Base-by-base conservation (phyloP, 2,888 invertebrate species). In the Sphaerophoria taeniata region DNA sequence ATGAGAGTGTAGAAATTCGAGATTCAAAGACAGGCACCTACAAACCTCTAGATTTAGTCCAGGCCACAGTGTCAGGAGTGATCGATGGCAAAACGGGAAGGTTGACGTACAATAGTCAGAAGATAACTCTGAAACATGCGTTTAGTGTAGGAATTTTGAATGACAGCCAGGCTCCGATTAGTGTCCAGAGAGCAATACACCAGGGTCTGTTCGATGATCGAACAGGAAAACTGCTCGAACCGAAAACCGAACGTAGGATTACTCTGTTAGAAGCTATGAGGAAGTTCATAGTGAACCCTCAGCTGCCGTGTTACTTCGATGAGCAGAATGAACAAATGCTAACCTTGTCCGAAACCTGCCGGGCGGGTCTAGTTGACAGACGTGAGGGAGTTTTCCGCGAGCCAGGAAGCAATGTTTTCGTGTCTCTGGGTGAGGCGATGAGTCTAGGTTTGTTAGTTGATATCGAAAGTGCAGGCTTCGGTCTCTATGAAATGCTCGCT, bases 191-290 rank as follows among this genome's bases (percentile, higher is more conserved):
- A 89, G 96, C 97, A 0, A 94, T 98, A 70, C 97, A 97, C 90
- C 96, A 97, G 92, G 97, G 97, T 2, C 92, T 97, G 0, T 97
- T 97, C 89, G 96, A 97, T 88, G 96, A 96, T 79, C 93, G 93
- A 80, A 95, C 95, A 0, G 97, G 97, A 11, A 97, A 96, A 93
- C 94, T 98, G 67, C 94, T 95, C 47, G 98, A 98, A 92, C 96
- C 96, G 0, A 94, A 94, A 78, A 96, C 95, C 3, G 95, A 96
- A 58, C 94, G 96, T 82, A 94, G 95, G 89, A 95, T 98, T 4
- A 97, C 97, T 1, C 91, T 97, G 51, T 96, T 97, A 88, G 97
- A 97, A 92, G 95, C 97, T 2, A 96, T 97, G 89, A 94, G 97
- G 61, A 94, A 95, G 87, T 96, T 95, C 85, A 93, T 96, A 5